phyloP scores from a whole-genome alignment of 2,113 vertebrate genomes.

The Xerus inauris region DNA sequence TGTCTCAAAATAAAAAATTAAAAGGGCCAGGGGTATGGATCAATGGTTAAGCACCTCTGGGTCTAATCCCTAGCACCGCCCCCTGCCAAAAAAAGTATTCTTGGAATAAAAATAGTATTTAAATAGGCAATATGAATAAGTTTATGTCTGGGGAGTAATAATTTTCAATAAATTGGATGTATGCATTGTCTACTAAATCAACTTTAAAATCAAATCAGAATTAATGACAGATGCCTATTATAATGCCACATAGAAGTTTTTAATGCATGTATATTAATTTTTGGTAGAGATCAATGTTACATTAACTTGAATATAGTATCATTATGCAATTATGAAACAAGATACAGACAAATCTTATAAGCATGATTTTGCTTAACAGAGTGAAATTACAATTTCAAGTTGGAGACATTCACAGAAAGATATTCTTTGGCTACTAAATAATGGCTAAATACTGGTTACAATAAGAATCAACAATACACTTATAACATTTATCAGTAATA shows the following conservation, averaged over 20 bases:
- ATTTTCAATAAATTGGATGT: background rate
- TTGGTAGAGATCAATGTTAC: background rate
- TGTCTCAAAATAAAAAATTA: too few relatives aligned
- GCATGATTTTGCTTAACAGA: constrained; percentile 30
- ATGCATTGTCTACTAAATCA: background rate
- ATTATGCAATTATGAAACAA: constrained; percentile 41
- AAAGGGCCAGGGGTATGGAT: too few relatives aligned
- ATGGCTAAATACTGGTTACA: background rate
- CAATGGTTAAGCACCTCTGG: too few relatives aligned
- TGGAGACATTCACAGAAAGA: constrained; percentile 44
- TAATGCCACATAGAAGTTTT: constrained; percentile 29
- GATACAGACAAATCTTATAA: constrained; percentile 47
- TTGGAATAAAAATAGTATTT: background rate
- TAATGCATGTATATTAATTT: constrained; percentile 49
- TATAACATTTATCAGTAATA: background rate
- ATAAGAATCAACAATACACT: constrained; percentile 1
- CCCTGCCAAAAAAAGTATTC: background rate
- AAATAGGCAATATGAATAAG: background rate
- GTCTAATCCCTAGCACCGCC: too few relatives aligned
- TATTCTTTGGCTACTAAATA: constrained; percentile 25
- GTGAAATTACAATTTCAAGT: background rate
- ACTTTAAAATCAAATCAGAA: constrained; percentile 50
- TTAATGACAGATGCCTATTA: constrained; percentile 43
- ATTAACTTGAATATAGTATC: constrained; percentile 48
- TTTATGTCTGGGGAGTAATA: background rate